phyloP scores from a whole-genome alignment of 2,888 invertebrate species.

The Pandemis heparana region DNA sequence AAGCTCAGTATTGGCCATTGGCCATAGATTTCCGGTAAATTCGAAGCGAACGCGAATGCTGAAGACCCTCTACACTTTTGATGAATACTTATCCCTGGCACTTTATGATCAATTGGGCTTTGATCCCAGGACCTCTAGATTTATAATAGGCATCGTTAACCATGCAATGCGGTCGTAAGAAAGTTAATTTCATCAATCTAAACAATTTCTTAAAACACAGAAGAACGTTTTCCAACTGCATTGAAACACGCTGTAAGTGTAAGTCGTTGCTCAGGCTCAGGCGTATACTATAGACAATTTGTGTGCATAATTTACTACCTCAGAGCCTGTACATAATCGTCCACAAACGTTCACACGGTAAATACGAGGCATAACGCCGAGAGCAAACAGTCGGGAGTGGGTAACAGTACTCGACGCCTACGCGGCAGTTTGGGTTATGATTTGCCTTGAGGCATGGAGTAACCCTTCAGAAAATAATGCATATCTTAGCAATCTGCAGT shows the following conservation, averaged over 20 bases:
- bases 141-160: no score
- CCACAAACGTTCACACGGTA: conserved; percentile 20
- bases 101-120: neutral
- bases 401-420: conserved; percentile 73
- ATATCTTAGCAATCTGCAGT: neutral
- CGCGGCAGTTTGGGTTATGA: conserved; percentile 44
- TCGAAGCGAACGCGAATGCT: no score
- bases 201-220: neutral
- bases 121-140: no score
- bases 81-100: neutral
- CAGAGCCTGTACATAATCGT: conserved; percentile 12
- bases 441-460: neutral
- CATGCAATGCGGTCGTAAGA: no score
- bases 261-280: neutral
- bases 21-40: neutral
- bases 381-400: conserved; percentile 46
- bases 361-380: conserved; percentile 14
- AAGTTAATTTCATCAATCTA: no score
- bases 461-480: neutral
- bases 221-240: neutral
- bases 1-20: neutral
- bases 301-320: conserved; percentile 20
- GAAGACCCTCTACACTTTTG: neutral
- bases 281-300: neutral
- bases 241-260: neutral